Evolutionary conservation across 2,888 invertebrate species (phyloP).

Genomic region (Drosophila algonquin): DNA sequence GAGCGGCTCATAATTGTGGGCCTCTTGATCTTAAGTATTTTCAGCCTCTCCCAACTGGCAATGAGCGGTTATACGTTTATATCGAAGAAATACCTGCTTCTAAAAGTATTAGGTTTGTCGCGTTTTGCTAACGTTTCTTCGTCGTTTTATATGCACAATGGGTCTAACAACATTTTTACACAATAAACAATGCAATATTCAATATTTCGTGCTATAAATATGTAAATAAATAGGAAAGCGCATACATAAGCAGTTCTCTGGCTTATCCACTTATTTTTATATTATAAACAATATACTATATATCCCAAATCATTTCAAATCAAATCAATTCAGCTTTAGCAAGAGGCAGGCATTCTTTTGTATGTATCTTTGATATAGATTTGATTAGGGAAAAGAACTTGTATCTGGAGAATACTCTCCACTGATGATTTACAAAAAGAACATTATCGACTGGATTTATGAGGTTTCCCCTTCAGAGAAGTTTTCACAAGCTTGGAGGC

Average conservation of each 20-base stretch:
- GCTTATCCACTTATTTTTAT: no score
- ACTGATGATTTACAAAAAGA: not conserved
- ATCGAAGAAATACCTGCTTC: not conserved
- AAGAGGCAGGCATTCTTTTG: not conserved
- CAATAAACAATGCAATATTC: no score
- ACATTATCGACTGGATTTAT: not conserved
- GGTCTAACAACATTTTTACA: not conserved
- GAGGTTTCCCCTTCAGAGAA: not conserved
- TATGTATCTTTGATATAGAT: not conserved
- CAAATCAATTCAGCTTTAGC: not conserved
- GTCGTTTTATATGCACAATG: not conserved
- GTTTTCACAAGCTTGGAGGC: slow-evolving; percentile 18
- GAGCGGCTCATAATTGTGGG: not conserved
- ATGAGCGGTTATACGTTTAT: not conserved
- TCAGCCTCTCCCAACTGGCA: not conserved
- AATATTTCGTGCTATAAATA: no score
- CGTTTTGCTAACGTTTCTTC: not conserved
- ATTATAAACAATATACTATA: no score
- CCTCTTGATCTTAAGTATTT: not conserved
- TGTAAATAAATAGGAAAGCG: no score
- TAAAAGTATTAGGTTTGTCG: not conserved
- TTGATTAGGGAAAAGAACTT: not conserved
- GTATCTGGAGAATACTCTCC: not conserved
- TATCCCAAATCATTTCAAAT: no score
- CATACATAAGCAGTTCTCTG: no score